These are phyloP conservation scores for Apodemus sylvaticus DNA, from an alignment of 2,113 vertebrate genomes.

Conservation along the genomic window DNA sequence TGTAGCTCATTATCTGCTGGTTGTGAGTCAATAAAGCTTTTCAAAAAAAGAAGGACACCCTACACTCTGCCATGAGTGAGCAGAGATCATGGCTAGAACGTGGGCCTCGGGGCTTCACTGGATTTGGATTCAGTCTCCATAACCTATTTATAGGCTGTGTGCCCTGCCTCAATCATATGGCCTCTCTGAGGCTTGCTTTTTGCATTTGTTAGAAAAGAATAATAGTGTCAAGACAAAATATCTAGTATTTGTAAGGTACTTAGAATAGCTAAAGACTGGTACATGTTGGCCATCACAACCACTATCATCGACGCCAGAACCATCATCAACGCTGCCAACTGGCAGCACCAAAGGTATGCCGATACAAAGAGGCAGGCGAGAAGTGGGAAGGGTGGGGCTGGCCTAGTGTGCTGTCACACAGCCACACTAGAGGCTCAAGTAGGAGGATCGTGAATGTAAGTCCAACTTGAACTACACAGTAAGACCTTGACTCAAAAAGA, in stretches of 20 bases:
- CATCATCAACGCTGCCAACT: neutral
- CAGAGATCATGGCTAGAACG: neutral
- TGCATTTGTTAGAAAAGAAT: neutral
- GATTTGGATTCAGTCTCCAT: neutral
- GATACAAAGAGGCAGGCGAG: neutral
- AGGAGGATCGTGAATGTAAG: too few relatives aligned
- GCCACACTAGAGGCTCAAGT: neutral
- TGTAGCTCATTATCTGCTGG: neutral
- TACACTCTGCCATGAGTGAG: neutral
- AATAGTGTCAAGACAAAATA: neutral
- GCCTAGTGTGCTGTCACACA: neutral
- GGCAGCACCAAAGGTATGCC: neutral
- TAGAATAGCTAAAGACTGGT: neutral
- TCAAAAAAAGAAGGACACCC: neutral
- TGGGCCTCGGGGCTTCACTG: neutral
- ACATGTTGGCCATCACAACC: neutral
- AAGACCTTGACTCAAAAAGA: neutral
- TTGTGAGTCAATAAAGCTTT: constrained; percentile 46
- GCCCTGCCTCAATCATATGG: neutral
- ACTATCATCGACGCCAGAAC: neutral
- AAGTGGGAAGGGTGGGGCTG: constrained; percentile 13
- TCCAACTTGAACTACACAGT: neutral
- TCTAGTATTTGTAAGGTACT: constrained; percentile 21
- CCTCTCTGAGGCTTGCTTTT: constrained; percentile 1
- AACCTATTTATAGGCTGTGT: neutral